Base-by-base conservation (phyloP, 2,113 vertebrate species). In the Otis tarda region DNA sequence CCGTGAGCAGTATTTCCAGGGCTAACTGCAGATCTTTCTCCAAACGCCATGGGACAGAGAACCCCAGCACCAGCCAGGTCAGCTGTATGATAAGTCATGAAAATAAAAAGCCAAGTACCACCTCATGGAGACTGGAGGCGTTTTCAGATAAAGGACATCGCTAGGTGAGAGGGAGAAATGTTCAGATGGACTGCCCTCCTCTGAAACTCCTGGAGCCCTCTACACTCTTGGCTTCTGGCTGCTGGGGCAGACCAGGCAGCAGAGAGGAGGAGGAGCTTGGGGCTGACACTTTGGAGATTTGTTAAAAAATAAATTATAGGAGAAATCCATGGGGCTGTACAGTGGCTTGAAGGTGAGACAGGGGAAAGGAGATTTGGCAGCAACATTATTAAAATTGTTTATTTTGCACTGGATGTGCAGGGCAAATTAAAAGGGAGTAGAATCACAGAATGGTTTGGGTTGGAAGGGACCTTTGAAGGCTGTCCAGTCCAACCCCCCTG, bases 41-140 rank as follows among this genome's bases (percentile, higher is more conserved):
- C 18, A 12, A 30, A 37, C 19, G 22, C 52, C 19, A 6, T 0
- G 0, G 14, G 41, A 33, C 2, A 8, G 11, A 47, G 47, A 75
- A 68, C 43, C 28, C 35, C 57, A n/a, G 20, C 4, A 1, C 14
- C 25, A 61, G 56, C 19, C 41, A 70, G 28, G 25, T 53, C n/a
- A 78, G 16, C 8, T 30, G 6, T 37, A 30, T 67, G 45, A 33
- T 30, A 49, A 47, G 21, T 25, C 7, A 9, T 3, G 3, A 9
- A 24, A 27, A 37, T 27, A 69, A n/a, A 53, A 52, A 25, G 5
- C 4, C 9, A 31, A 9, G 31, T 35, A 30, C 10, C 12, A 24
- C 71, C 61, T 78, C 24, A 13, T 27, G 24, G 37, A 49, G 49
- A 1, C 4, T 16, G 14, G 3, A 6, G 11, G 4, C 24, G 14